Percentiles rank a stretch among this genome's conserved stretches.
Conservation (phyloP, 2,113 vertebrate genomes). For the Pomatorhinus ruficollis region DNA sequence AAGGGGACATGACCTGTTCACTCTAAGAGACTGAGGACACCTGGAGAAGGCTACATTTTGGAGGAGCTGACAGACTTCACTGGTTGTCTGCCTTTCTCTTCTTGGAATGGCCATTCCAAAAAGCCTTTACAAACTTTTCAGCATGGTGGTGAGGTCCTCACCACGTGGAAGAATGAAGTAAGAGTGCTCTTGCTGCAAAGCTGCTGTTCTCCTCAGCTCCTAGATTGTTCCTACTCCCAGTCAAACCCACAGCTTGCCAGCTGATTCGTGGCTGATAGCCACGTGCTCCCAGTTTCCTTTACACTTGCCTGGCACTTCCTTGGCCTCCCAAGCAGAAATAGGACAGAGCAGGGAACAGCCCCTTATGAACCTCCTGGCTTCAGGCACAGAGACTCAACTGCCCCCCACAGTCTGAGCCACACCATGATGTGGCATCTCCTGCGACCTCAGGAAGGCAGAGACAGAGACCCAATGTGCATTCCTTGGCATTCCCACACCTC, state of each 20-base stretch:
- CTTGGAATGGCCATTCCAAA: not conserved
- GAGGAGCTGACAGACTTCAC: not conserved
- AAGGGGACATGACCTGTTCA: not conserved
- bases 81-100: not conserved
- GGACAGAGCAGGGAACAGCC: not conserved
- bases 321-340: not conserved
- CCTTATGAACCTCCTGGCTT: not conserved
- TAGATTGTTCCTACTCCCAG: not conserved
- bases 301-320: not conserved
- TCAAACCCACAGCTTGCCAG: not conserved
- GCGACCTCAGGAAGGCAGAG: not conserved
- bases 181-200: not conserved
- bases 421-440: rapidly evolving
- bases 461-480: rapidly evolving
- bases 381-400: not conserved
- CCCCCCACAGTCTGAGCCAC: rapidly evolving
- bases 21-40: not conserved
- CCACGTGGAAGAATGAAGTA: not conserved
- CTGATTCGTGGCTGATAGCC: not conserved
- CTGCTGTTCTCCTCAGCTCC: not conserved
- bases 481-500: not conserved
- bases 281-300: not conserved
- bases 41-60: not conserved
- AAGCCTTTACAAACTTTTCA: not conserved
- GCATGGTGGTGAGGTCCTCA: not conserved